Evolutionary conservation across 35 echinoderm and acorn worm genomes (phyloP).

Genomic region (Lytechinus pictus): DNA sequence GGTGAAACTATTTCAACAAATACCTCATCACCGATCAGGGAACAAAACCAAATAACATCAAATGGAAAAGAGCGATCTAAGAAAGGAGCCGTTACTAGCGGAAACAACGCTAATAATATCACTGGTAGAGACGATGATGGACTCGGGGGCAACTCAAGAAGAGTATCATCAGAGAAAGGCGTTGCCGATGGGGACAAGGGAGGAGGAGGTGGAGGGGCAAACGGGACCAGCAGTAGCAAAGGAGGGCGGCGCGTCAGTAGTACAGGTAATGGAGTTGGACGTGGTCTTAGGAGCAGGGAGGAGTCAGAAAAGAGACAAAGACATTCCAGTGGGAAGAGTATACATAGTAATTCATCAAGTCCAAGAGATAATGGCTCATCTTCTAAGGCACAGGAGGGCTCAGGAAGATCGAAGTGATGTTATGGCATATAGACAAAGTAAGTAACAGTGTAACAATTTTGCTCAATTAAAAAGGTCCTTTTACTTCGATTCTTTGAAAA

Average conservation of each 20-base stretch:
- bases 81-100: background rate
- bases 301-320: background rate
- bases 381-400: background rate
- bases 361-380: background rate
- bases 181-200: background rate
- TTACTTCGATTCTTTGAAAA: too few relatives aligned
- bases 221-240: background rate
- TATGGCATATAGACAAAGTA: background rate
- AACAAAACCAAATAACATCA: conserved; percentile 17
- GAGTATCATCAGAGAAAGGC: background rate
- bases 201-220: conserved; percentile 34
- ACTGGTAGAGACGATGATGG: background rate
- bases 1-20: background rate
- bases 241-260: background rate
- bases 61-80: background rate
- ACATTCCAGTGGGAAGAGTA: conserved; percentile 19
- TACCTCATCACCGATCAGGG: conserved; percentile 1
- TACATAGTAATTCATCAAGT: background rate
- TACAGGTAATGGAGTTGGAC: background rate
- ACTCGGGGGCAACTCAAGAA: background rate
- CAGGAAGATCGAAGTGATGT: background rate
- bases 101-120: background rate
- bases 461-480: too few relatives aligned
- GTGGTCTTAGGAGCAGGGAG: background rate
- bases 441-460: too few relatives aligned